Evolutionary conservation across 2,888 invertebrate species (phyloP), one percentile per base, ranked within the genome.

Genomic region (Syritta pipiens): DNA sequence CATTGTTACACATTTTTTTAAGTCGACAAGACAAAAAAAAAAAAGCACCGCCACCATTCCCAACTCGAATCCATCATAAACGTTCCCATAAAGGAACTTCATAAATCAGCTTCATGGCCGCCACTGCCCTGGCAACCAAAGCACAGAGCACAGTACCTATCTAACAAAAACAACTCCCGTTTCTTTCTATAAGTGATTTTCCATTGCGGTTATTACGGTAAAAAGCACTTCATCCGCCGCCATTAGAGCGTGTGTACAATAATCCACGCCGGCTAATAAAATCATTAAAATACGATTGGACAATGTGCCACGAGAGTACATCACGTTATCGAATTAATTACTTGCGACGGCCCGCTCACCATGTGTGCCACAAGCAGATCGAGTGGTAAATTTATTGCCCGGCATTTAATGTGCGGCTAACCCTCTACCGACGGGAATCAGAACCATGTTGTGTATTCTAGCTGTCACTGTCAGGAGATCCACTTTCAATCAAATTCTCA

Each of bases 251-350:
- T 53, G 37, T 9, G 30, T 60, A 35, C 53, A 57, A 51, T 20
- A 53, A 62, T 42, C 30, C 24, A 19, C 37, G 17, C 10, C 35
- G 53, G 40, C 42, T 49, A 77, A 67, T 60, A 67, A 67, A 72
- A 55, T 42, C 53, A 53, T 53, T 65, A 30, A 77, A 65, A 14
- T 35, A 62, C 62, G 60, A 48, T 65, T 49, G 46, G 55, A 65
- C 60, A 60, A 40, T 77, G 48, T 30, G 53, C 59, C 65, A 72
- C 65, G 48, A 65, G 63, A 71, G 59, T 48, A 60, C 72, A 72
- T 67, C 72, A 72, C 72, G 77, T 67, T 60, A 60, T 48, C 48
- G 65, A 77, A 77, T 77, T 72, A 65, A 77, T 77, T 77, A 72
- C 14, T 49, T 26, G 30, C n/a, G 44, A 63, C 40, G 40, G 48